Conservation (phyloP, 2,113 vertebrate genomes). For the Pyxicephalus adspersus region DNA sequence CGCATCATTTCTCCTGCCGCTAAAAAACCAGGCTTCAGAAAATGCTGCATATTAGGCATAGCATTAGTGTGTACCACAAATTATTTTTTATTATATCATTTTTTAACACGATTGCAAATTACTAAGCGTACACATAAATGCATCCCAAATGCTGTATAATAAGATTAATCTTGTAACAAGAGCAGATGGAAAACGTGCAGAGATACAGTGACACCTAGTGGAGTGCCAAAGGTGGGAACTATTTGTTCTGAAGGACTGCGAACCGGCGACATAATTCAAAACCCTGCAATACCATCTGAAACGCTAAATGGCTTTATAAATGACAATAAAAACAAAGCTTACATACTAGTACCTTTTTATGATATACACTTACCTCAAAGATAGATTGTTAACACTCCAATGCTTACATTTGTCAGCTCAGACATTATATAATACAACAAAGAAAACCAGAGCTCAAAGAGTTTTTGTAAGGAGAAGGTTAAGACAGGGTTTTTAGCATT, state of each 20-base stretch:
- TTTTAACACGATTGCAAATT: constrained; percentile 46
- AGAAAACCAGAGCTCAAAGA: no score
- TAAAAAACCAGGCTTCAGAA: background rate
- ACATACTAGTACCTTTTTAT: no score
- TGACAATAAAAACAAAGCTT: no score
- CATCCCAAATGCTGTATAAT: constrained; percentile 14
- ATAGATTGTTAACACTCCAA: no score
- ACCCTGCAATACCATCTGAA: no score
- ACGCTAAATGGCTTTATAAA: no score
- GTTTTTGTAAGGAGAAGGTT: no score
- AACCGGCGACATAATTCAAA: no score
- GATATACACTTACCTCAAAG: no score
- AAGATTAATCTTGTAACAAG: constrained; percentile 6
- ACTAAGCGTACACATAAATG: constrained; percentile 42
- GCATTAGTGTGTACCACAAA: constrained; percentile 32
- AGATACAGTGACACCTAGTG: constrained; percentile 43
- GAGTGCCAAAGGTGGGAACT: background rate
- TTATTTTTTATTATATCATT: constrained; percentile 34
- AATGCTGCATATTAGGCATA: constrained; percentile 16
- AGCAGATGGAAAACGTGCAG: background rate
- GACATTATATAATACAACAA: no score
- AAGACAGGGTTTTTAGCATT: no score
- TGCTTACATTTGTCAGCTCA: no score
- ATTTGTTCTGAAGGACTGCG: background rate
- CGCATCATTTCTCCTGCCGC: constrained; percentile 11